phyloP scores from a whole-genome alignment of 2,113 vertebrate species.

The Myotis davidii region DNA sequence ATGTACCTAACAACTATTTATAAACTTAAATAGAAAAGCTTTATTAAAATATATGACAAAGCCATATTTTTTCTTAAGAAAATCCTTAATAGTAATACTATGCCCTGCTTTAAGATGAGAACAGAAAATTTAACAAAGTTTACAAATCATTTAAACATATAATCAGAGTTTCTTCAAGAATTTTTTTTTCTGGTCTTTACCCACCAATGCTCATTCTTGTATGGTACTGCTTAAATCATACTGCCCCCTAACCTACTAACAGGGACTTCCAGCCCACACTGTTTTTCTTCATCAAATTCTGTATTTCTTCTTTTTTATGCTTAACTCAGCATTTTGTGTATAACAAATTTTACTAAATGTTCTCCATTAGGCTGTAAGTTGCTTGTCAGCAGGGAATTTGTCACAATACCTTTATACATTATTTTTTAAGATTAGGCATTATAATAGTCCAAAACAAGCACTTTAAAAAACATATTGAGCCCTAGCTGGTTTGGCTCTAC shows the following conservation, averaged over 20 bases:
- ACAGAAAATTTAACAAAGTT: neutral
- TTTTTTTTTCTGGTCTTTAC: neutral
- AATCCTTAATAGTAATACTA: neutral
- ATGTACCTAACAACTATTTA: neutral
- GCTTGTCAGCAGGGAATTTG: neutral
- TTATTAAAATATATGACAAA: constrained; percentile 31
- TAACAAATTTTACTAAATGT: neutral
- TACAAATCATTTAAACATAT: neutral
- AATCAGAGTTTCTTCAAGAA: neutral
- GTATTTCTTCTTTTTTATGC: neutral
- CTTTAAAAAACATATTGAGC: neutral
- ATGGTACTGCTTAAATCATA: neutral
- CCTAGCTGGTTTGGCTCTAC: too few relatives aligned
- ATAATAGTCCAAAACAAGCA: neutral
- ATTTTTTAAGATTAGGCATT: neutral
- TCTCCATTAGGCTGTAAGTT: neutral
- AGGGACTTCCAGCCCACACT: neutral
- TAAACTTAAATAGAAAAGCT: constrained; percentile 11
- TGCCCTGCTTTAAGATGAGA: neutral
- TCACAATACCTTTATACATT: neutral
- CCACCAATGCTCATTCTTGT: neutral
- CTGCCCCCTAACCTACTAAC: neutral
- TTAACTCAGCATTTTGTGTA: neutral
- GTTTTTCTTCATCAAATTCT: neutral
- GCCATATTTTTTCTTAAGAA: neutral